Evolutionary conservation across 2,888 invertebrate genomes (phyloP).

Genomic region (Aporophyla lueneburgensis): DNA sequence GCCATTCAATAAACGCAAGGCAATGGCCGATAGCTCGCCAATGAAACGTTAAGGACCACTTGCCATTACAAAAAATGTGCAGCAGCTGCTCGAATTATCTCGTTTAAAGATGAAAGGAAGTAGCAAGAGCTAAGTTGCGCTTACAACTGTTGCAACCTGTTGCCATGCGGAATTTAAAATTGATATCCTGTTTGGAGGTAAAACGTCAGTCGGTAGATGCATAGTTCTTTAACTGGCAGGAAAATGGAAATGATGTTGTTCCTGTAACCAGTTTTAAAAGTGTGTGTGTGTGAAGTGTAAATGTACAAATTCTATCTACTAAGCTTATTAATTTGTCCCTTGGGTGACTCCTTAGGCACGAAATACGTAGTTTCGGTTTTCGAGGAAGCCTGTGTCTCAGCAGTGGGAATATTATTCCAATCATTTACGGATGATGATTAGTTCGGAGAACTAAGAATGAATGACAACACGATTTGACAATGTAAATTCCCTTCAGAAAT

Average conservation of each 20-base stretch:
- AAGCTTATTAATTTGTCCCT: neutral
- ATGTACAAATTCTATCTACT: constrained; percentile 6
- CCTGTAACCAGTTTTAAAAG: neutral
- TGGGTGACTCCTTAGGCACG: too few relatives aligned
- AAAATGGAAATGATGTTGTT: constrained; percentile 20
- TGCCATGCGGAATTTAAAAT: constrained; percentile 41
- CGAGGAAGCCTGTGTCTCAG: too few relatives aligned
- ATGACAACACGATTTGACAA: too few relatives aligned
- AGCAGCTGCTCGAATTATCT: constrained; percentile 43
- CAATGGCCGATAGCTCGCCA: constrained; percentile 12
- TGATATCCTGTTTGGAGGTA: constrained; percentile 14
- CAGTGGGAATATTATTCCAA: too few relatives aligned
- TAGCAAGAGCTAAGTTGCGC: constrained; percentile 41
- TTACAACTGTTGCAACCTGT: constrained; percentile 38
- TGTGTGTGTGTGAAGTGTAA: too few relatives aligned
- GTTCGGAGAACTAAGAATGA: too few relatives aligned
- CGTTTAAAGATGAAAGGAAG: constrained; percentile 40
- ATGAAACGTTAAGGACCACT: constrained; percentile 22
- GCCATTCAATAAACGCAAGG: constrained; percentile 6
- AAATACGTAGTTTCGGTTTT: too few relatives aligned
- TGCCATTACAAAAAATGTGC: constrained; percentile 21
- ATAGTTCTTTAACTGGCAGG: constrained; percentile 12
- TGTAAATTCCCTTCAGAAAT: too few relatives aligned
- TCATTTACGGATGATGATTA: too few relatives aligned
- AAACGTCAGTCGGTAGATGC: constrained; percentile 11